Conservation (phyloP, 2,888 invertebrate genomes). For the Thereva unica region DNA sequence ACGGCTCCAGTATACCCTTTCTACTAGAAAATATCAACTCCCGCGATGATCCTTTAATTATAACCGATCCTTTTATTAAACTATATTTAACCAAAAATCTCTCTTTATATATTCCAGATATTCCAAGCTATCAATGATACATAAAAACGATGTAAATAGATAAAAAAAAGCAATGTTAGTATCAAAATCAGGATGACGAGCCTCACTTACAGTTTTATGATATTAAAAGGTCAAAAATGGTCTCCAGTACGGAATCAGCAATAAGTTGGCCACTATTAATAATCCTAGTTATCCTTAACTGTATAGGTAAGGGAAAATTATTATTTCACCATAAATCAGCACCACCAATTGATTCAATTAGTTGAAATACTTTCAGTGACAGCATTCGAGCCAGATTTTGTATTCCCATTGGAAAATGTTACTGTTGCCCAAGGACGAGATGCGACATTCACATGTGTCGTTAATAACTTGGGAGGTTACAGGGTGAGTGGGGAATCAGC, state of each 20-base stretch:
- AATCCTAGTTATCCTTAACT: constrained; percentile 52
- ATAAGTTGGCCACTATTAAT: constrained; percentile 51
- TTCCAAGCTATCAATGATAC: not conserved
- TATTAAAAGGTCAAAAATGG: constrained; percentile 44
- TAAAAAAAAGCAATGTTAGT: constrained; percentile 21
- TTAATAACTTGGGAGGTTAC: constrained; percentile 75
- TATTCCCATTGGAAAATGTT: constrained; percentile 74
- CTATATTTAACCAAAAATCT: not conserved
- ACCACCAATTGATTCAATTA: not conserved
- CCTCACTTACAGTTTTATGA: constrained; percentile 20
- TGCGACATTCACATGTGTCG: constrained; percentile 78
- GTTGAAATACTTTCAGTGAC: constrained; percentile 59
- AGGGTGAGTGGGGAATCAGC: constrained; percentile 90
- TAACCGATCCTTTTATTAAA: not conserved
- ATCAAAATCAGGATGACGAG: constrained; percentile 31
- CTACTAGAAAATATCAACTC: too few relatives aligned
- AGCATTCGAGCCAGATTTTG: constrained; percentile 76
- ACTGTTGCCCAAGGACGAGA: constrained; percentile 77
- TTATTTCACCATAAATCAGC: not conserved
- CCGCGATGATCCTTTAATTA: not conserved
- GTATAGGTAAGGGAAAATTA: constrained; percentile 52
- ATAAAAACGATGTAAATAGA: constrained; percentile 13
- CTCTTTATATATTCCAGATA: not conserved
- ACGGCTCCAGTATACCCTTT: too few relatives aligned
- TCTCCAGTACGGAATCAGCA: constrained; percentile 41